Percentiles rank a stretch among this genome's conserved stretches.
Conservation (phyloP, 1,140 invertebrate species). For the Cyclargus thomasi region DNA sequence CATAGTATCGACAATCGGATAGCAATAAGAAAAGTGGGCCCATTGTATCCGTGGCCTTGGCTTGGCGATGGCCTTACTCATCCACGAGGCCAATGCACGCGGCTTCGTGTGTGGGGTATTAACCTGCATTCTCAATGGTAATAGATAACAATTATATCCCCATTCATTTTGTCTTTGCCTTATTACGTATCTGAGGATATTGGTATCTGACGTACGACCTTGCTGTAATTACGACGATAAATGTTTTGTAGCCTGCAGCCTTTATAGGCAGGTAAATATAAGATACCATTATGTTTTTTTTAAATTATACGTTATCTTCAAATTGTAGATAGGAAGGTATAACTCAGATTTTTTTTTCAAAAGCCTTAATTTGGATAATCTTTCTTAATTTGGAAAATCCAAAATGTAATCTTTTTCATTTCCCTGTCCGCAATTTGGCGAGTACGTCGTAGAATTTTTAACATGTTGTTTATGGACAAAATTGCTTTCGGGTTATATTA, state of each 20-base stretch:
- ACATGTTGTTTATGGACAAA: neutral
- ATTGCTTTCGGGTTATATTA: neutral
- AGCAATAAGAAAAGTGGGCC: constrained; percentile 55
- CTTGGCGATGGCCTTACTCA: constrained; percentile 18
- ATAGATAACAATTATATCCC: constrained; percentile 12
- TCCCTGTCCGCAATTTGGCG: neutral
- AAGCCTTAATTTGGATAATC: neutral
- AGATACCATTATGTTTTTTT: neutral
- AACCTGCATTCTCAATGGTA: constrained; percentile 16
- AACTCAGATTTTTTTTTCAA: neutral
- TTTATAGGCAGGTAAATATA: too few relatives aligned
- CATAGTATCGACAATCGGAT: constrained; percentile 58
- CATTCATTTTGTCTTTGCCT: neutral
- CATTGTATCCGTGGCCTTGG: constrained; percentile 56
- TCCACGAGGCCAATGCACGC: constrained; percentile 31
- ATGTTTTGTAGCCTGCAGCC: neutral
- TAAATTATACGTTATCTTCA: too few relatives aligned
- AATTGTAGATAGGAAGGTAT: too few relatives aligned
- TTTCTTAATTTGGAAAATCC: neutral
- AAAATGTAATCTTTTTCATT: neutral
- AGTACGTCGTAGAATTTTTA: neutral
- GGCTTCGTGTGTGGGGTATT: constrained; percentile 39
- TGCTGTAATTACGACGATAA: neutral
- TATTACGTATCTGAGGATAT: neutral
- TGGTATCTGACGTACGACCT: neutral